Evolutionary conservation across 2,797 vertebrate species (phyloP).

Genomic region (Cossypha niveicapilla): DNA sequence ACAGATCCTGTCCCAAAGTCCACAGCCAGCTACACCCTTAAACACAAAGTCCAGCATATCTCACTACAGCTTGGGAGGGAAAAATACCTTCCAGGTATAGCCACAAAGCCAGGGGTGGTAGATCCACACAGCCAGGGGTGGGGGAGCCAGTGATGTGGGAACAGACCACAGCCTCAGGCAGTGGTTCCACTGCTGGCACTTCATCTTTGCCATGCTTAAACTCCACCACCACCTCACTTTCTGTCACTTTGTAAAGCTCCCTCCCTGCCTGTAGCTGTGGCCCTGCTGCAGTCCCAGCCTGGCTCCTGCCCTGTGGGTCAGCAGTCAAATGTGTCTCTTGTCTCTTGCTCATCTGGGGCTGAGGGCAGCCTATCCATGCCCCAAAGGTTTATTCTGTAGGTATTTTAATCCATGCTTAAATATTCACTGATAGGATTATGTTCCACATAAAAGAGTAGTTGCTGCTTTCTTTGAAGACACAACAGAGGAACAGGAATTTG

Average conservation of each 20-base stretch:
- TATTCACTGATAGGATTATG: not conserved
- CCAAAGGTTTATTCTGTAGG: not conserved
- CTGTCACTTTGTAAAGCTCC: not conserved
- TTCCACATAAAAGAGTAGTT: not conserved
- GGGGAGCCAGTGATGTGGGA: not conserved
- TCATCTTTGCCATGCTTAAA: not conserved
- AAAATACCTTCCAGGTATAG: not conserved
- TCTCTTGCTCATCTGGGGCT: not conserved
- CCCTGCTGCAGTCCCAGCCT: not conserved
- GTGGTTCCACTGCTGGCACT: not conserved
- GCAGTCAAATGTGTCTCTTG: not conserved
- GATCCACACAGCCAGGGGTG: not conserved
- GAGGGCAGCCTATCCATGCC: not conserved
- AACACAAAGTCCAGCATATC: not conserved
- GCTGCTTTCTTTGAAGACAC: not conserved
- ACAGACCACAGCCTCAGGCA: not conserved
- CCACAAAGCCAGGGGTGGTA: not conserved
- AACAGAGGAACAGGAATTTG: not conserved
- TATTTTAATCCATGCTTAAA: not conserved
- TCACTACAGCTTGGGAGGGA: not conserved
- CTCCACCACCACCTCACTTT: not conserved
- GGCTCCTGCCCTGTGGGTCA: not conserved
- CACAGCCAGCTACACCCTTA: not conserved
- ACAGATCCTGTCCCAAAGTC: not conserved
- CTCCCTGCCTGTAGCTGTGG: not conserved